Evolutionary conservation across 2,113 vertebrate genomes (phyloP), one percentile per base, ranked within the genome.

Genomic region (Plotosus lineatus): DNA sequence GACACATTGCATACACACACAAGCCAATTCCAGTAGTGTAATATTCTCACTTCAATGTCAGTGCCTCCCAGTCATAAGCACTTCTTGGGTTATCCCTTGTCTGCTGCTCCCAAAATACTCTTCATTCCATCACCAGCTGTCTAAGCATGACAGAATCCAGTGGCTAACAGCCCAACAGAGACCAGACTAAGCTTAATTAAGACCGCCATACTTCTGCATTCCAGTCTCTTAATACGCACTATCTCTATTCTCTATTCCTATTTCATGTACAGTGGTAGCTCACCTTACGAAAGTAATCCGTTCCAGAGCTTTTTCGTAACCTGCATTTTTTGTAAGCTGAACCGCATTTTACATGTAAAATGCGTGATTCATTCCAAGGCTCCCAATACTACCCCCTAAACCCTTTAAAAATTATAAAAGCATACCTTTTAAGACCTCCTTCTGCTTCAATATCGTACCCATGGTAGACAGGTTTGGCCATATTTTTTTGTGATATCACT

Each of bases 161-260:
- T 79, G 72, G 82, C 80, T 80, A 85, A 80, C 79, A 75, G 80
- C 82, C 78, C 84, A 78, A 65, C 33, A 78, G 84, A 87, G 84
- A 84, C 84, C 55, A 79, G 14, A 36, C 71, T 83, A 60, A 60
- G 76, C 78, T 86, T 86, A 86, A 87, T 87, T 86, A 86, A 86
- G 79, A 86, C 61, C 69, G 63, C 63, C 58, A 68, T 74, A 42
- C 74, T 83, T 79, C 33, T 61, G 61, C 69, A 31, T 81, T 78
- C 75, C 76, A 68, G 80, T 80, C 75, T 74, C 75, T 69, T 82
- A 68, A 51, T 21, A 72, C 60, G 36, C 28, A 38, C 17, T 33
- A 2, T 74, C n/a, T 46, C 69, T 38, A 26, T 40, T 28, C 36
- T 44, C 38, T 50, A 50, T 68, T 44, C 26, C 33, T 15, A 58